A percentile compares a stretch with the other conserved stretches of the same genome.
These are phyloP conservation scores for Trematomus bernacchii DNA, from an alignment of 2,797 vertebrate species.

Conservation along the genomic window DNA sequence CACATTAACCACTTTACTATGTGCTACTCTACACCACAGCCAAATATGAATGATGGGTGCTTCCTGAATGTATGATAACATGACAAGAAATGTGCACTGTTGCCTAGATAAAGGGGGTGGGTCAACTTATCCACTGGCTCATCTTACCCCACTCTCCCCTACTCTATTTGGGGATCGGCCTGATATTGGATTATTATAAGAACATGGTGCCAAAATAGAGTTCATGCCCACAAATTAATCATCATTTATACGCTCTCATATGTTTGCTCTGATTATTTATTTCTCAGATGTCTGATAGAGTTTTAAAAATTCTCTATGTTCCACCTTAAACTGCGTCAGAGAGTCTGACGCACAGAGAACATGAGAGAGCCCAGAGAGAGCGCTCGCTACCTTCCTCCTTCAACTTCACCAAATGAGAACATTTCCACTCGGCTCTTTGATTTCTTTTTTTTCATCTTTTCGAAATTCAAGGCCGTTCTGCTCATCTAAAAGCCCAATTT, in stretches of 20 bases:
- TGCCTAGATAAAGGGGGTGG: too few species aligned
- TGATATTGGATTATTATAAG: too few species aligned
- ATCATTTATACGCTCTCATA: background rate
- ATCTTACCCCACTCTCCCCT: too few species aligned
- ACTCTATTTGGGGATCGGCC: too few species aligned
- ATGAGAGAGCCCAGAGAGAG: conserved; percentile 9
- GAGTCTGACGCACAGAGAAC: background rate
- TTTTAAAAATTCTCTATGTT: background rate
- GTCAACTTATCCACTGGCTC: too few species aligned
- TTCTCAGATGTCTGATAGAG: background rate
- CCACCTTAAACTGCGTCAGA: background rate
- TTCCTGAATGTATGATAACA: too few species aligned
- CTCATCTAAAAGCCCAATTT: conserved; percentile 62
- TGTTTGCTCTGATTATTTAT: conserved; percentile 3
- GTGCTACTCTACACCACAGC: too few species aligned
- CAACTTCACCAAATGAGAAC: conserved; percentile 46
- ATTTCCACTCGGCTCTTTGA: conserved; percentile 45
- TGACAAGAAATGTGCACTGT: too few species aligned
- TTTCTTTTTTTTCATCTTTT: conserved; percentile 36
- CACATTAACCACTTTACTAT: too few species aligned
- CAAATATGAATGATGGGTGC: too few species aligned
- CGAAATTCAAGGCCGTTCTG: conserved; percentile 51
- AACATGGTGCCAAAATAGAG: too few species aligned
- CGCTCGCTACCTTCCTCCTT: background rate
- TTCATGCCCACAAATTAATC: background rate